Percentiles rank a stretch among this genome's conserved stretches.
phyloP scores from a whole-genome alignment of 2,888 invertebrate genomes.

The Synanthedon andrenaeformis region DNA sequence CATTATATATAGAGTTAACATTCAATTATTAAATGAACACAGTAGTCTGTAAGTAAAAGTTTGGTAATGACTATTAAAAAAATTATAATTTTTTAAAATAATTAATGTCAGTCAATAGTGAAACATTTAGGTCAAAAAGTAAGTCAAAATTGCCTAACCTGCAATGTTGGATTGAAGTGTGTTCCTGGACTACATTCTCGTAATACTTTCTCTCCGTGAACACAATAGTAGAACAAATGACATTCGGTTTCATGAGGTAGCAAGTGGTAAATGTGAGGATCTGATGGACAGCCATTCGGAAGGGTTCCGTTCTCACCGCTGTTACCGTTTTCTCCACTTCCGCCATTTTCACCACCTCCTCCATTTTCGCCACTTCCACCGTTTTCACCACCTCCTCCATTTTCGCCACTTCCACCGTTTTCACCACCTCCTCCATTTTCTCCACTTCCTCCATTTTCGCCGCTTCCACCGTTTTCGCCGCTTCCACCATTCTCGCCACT shows the following conservation, averaged over 20 bases:
- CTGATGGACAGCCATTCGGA: slow-evolving; percentile 9
- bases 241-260: slow-evolving; percentile 11
- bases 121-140: too few species aligned
- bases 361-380: background rate
- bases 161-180: slow-evolving; percentile 8
- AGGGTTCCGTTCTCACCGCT: background rate
- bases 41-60: too few species aligned
- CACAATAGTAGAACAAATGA: slow-evolving; percentile 11
- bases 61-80: too few species aligned
- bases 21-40: too few species aligned
- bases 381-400: background rate
- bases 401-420: slow-evolving; percentile 1
- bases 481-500: background rate
- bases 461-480: slow-evolving; percentile 1
- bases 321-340: slow-evolving; percentile 1
- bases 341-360: background rate
- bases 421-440: background rate
- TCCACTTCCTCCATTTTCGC: background rate
- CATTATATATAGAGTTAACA: too few species aligned
- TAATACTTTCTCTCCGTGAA: slow-evolving; percentile 5
- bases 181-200: slow-evolving; percentile 6
- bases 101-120: too few species aligned
- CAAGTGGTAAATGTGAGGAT: slow-evolving; percentile 7
- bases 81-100: too few species aligned
- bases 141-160: slow-evolving; percentile 2